phyloP scores from a whole-genome alignment of 2,888 invertebrate species.

The Helobdella robusta region DNA sequence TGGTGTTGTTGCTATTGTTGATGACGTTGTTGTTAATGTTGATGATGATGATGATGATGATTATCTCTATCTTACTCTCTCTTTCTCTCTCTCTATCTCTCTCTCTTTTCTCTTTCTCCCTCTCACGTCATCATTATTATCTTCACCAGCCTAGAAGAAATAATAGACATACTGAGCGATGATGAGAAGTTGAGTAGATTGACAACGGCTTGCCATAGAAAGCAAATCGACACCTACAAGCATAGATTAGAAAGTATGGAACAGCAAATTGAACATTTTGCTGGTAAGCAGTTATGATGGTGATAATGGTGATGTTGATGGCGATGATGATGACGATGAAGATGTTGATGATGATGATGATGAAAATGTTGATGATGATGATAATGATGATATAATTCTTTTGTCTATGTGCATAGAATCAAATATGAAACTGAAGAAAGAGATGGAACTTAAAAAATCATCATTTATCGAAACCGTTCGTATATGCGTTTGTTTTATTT shows the following conservation, averaged over 20 bases:
- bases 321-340: too few species aligned
- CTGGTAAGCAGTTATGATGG: too few species aligned
- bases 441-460: too few species aligned
- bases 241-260: not conserved
- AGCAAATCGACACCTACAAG: not conserved
- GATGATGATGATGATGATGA: not conserved
- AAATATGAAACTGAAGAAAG: too few species aligned
- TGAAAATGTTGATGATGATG: too few species aligned
- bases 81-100: not conserved
- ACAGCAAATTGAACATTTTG: not conserved
- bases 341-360: too few species aligned
- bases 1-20: not conserved
- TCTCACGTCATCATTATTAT: too few species aligned
- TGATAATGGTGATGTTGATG: too few species aligned
- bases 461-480: too few species aligned
- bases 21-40: not conserved
- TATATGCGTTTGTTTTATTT: too few species aligned
- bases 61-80: not conserved
- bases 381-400: too few species aligned
- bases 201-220: not conserved
- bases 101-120: not conserved
- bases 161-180: not conserved
- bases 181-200: not conserved
- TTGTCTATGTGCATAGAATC: too few species aligned
- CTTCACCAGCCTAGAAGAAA: slow-evolving; percentile 5